Conservation (phyloP, 2,113 vertebrate genomes). For the Mugil cephalus region DNA sequence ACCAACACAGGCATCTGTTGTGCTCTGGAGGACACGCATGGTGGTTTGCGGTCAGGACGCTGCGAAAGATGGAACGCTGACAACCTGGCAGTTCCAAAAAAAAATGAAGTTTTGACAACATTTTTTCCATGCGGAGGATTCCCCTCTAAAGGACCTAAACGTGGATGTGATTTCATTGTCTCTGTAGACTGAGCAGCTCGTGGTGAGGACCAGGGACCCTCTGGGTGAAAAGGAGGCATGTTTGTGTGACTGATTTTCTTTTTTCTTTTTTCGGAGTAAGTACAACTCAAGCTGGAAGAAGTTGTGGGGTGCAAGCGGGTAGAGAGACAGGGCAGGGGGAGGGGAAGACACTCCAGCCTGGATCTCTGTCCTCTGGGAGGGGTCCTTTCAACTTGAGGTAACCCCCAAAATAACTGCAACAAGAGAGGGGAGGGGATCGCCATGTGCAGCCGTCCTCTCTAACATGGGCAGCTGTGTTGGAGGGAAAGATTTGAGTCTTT, state of each 20-base stretch:
- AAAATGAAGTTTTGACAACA: background rate
- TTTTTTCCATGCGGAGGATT: conserved; percentile 26
- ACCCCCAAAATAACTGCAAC: conserved; percentile 47
- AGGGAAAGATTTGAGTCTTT: conserved; percentile 39
- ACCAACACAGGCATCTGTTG: conserved; percentile 15
- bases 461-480: conserved; percentile 19
- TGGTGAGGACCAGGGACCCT: conserved; percentile 4
- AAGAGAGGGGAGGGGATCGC: conserved; percentile 40
- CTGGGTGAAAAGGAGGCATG: conserved; percentile 16
- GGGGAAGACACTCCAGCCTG: conserved; percentile 67
- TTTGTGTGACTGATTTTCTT: conserved; percentile 37
- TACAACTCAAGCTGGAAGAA: conserved; percentile 47
- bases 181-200: conserved; percentile 23
- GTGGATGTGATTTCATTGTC: conserved; percentile 22
- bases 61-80: conserved; percentile 17
- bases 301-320: conserved; percentile 48
- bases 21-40: conserved; percentile 16
- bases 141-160: conserved; percentile 10
- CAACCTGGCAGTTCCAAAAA: conserved; percentile 38
- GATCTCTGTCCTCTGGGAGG: conserved; percentile 63
- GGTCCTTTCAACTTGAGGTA: conserved; percentile 66
- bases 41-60: conserved; percentile 19
- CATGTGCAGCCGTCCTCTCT: conserved; percentile 42
- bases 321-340: conserved; percentile 67
- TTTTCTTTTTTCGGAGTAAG: conserved; percentile 62